Conservation (phyloP, 2,113 vertebrate species). For the Hydrochoerus hydrochaeris region DNA sequence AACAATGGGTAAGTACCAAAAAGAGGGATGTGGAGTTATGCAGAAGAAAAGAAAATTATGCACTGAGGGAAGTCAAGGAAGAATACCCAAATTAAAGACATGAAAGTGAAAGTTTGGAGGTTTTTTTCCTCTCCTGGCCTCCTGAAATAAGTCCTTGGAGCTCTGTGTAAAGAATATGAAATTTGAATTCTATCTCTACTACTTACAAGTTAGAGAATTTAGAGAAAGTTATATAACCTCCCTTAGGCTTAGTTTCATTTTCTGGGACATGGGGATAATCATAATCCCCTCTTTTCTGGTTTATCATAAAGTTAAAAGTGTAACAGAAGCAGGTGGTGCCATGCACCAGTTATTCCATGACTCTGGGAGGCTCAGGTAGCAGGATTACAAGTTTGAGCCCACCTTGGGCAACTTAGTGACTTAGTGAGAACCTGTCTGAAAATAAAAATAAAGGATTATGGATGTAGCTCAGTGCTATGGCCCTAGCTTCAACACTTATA, state of each 20-base stretch:
- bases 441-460: background rate
- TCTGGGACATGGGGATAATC: background rate
- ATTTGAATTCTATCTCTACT: background rate
- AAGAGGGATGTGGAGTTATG: background rate
- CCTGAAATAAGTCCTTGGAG: background rate
- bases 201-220: background rate
- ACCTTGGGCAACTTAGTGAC: background rate
- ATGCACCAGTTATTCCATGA: background rate
- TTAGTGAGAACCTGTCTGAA: background rate
- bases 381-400: background rate
- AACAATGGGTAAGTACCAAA: background rate
- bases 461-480: background rate
- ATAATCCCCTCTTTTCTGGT: background rate
- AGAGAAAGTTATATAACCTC: background rate
- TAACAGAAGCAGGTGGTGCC: background rate
- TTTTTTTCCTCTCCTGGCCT: background rate
- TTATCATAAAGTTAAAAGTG: conserved; percentile 1
- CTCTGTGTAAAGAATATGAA: background rate
- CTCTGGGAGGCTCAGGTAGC: background rate
- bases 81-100: background rate
- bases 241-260: background rate
- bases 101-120: background rate
- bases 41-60: background rate
- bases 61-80: background rate
- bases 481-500: background rate